phyloP scores from a whole-genome alignment of 1,140 invertebrate genomes.

The Laupala kohalensis region DNA sequence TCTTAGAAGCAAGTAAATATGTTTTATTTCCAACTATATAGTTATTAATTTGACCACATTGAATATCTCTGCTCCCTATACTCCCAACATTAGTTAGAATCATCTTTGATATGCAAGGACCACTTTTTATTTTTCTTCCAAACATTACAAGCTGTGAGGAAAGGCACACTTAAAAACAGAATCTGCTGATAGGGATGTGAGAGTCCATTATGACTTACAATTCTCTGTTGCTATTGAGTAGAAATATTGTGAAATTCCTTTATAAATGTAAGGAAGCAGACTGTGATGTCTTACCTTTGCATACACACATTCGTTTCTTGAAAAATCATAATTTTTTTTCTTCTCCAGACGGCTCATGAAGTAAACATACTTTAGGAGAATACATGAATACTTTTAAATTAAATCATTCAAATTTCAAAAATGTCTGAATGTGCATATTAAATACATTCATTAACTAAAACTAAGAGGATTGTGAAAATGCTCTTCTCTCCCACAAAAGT shows the following conservation, averaged over 20 bases:
- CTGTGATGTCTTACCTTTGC: not conserved
- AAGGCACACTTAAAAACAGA: not conserved
- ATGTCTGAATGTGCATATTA: not conserved
- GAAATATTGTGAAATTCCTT: not conserved
- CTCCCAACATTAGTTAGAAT: too few species aligned
- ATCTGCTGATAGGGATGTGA: not conserved
- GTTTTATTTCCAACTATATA: too few species aligned
- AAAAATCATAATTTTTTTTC: not conserved
- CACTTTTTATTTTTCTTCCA: not conserved
- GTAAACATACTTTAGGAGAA: not conserved
- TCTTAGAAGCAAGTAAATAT: not conserved
- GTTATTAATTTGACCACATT: too few species aligned
- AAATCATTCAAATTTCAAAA: not conserved
- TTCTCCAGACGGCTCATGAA: not conserved
- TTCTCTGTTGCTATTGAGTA: not conserved
- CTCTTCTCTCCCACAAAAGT: slow-evolving; percentile 4
- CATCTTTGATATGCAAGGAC: too few species aligned
- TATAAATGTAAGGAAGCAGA: not conserved
- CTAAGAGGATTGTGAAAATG: not conserved
- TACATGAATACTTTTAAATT: not conserved
- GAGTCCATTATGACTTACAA: not conserved
- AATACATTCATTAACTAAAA: not conserved
- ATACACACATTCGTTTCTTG: too few species aligned
- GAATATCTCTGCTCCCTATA: too few species aligned
- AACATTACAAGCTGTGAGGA: not conserved